Evolutionary conservation across 2,888 invertebrate species (phyloP).

Genomic region (Andrena minutula): DNA sequence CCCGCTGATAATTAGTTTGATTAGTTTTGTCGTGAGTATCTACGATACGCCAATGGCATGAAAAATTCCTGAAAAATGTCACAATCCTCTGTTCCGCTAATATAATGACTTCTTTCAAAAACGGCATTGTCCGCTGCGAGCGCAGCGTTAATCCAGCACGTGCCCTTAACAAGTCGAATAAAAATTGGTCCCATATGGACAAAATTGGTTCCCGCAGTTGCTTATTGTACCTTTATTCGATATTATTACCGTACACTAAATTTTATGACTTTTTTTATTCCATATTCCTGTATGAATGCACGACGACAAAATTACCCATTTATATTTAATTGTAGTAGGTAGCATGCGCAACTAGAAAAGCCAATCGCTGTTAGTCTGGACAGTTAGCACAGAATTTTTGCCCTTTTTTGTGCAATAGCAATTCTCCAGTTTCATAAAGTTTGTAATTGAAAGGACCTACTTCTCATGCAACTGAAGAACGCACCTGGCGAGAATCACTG

Average conservation of each 20-base stretch:
- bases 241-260: background rate
- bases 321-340: background rate
- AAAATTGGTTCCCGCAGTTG: background rate
- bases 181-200: constrained; percentile 8
- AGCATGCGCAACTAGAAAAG: background rate
- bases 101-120: too few species aligned
- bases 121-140: too few species aligned
- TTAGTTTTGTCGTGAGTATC: too few species aligned
- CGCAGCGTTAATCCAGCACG: too few species aligned
- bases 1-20: too few species aligned
- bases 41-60: too few species aligned
- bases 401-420: background rate
- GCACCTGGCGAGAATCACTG: background rate
- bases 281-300: too few species aligned
- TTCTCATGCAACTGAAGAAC: background rate
- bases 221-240: too few species aligned
- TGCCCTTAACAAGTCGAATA: background rate
- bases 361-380: background rate
- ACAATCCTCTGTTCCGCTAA: too few species aligned
- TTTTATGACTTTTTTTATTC: constrained; percentile 1
- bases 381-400: background rate
- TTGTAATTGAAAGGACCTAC: too few species aligned
- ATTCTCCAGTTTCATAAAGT: background rate
- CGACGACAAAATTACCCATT: too few species aligned
- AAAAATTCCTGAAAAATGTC: too few species aligned